A percentile compares a stretch with the other conserved stretches of the same genome.
These are phyloP conservation scores for Mesitornis unicolor DNA, from an alignment of 2,113 vertebrate species.

Conservation along the genomic window DNA sequence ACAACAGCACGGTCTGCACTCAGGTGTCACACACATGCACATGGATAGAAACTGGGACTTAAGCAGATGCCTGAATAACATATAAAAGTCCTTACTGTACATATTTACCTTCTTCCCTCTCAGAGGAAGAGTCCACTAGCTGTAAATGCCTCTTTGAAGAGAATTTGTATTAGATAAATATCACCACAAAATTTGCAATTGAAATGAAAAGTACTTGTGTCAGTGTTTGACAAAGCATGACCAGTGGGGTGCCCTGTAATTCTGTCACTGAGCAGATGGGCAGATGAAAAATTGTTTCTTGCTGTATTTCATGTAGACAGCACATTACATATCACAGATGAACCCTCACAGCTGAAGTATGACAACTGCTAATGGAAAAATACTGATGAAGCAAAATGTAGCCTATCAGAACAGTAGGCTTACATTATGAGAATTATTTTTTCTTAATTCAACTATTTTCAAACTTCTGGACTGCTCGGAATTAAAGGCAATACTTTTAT, in stretches of 20 bases:
- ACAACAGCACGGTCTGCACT: neutral
- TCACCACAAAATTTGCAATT: neutral
- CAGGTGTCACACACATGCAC: neutral
- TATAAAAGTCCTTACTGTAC: neutral
- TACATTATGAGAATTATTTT: neutral
- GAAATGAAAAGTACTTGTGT: neutral
- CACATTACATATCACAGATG: neutral
- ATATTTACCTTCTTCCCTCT: neutral
- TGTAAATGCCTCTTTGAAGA: neutral
- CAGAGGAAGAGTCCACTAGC: neutral
- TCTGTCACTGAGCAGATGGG: slow-evolving; percentile 40
- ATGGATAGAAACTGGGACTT: neutral
- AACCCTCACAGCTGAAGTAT: neutral
- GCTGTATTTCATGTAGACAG: neutral
- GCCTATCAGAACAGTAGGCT: neutral
- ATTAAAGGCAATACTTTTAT: neutral
- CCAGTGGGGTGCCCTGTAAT: slow-evolving; percentile 2
- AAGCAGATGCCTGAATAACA: neutral
- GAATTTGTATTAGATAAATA: neutral
- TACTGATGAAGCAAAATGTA: neutral
- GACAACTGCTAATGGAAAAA: slow-evolving; percentile 15
- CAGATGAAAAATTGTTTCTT: neutral
- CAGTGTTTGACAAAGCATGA: slow-evolving; percentile 5
- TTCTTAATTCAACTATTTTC: neutral
- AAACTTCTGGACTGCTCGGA: neutral